Evolutionary conservation across 2,888 invertebrate species (phyloP), one percentile per base, ranked within the genome.

Genomic region (Caenorhabditis sulstoni): DNA sequence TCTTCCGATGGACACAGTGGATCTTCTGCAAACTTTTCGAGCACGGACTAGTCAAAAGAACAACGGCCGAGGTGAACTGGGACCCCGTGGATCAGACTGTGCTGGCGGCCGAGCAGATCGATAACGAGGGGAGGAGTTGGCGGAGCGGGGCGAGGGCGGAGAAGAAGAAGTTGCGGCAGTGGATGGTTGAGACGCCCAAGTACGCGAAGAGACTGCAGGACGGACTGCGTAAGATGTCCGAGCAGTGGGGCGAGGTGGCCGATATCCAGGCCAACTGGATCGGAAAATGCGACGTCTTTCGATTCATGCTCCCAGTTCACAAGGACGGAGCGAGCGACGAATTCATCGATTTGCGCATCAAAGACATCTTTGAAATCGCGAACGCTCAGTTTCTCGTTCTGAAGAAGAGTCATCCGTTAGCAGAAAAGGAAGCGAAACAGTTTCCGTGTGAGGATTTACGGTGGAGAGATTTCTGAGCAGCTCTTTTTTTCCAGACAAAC

Each of bases 61-160:
- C 81, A 9, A 70, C 95, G 94, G 94, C 95, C 16, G 87, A 88
- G 50, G 86, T 86, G 16, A 97, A 97, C 92, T 99, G 99, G 99
- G 99, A 99, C 92, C 99, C 99, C 1, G 93, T 98, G 0, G 99
- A 99, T 92, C 92, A 95, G 91, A 99, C 99, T 3, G 99, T 99
- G 1, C 91, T 99, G 81, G 99, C 98, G 4, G 95, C 97, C 91
- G 99, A 99, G 91, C 99, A 99, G 92, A 96, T 99, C 3, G 96
- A 97, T 92, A 58, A 44, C 8, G 80, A 82, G 11, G 90, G 89
- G 18, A 61, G 83, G 12, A 87, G 89, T 0, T 99, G 99, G 99
- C 93, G 99, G 75, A 98, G 98, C 4, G 97, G 98, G 1, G 97
- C 96, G 8, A 93, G 94, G 91, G 96, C 96, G 8, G 95, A 97